A percentile compares a stretch with the other conserved stretches of the same genome.
Evolutionary conservation across 2,113 vertebrate genomes (phyloP).

Genomic region (Cyrtonyx montezumae): DNA sequence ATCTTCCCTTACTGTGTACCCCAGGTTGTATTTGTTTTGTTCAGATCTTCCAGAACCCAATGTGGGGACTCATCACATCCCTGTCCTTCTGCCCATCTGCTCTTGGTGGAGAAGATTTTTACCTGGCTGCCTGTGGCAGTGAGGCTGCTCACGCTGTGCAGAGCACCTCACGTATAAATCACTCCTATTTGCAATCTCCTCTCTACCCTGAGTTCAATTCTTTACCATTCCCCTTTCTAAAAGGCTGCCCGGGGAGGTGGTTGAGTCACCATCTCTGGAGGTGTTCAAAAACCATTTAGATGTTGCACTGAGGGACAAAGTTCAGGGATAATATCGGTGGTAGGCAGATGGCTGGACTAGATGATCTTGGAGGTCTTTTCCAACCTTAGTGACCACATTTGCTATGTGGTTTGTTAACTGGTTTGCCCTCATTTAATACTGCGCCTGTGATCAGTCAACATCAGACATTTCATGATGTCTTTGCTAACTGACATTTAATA

Average conservation of each 20-base stretch:
- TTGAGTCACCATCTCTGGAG: no score
- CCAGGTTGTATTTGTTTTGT: neutral
- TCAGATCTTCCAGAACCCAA: neutral
- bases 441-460: fast-evolving
- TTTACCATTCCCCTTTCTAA: neutral
- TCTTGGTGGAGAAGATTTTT: neutral
- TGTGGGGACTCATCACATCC: neutral
- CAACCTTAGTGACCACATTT: neutral
- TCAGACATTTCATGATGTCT: neutral
- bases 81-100: neutral
- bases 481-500: neutral
- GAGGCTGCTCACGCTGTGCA: neutral
- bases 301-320: no score
- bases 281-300: no score
- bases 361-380: no score
- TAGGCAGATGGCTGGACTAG: no score
- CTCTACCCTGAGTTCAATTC: neutral
- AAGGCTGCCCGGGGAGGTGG: no score
- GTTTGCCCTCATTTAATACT: neutral
- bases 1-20: neutral
- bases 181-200: neutral
- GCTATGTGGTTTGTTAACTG: neutral
- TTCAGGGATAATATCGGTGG: no score
- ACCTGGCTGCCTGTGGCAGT: neutral
- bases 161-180: neutral